Evolutionary conservation across 2,797 vertebrate species (phyloP), one percentile per base, ranked within the genome.

Genomic region (Gobio occitaniae): DNA sequence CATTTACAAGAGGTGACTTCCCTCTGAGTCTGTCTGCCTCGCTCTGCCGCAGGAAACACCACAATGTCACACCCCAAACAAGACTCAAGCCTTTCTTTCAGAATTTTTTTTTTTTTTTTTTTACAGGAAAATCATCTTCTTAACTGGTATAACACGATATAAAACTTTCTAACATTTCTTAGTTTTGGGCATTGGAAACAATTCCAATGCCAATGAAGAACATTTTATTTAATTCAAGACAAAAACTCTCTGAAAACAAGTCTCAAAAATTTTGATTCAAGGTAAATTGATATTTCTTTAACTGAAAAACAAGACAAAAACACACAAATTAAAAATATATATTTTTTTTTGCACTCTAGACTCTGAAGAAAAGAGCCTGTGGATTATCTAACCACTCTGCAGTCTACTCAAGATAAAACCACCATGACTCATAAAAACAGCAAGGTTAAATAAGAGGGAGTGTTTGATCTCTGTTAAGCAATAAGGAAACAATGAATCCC

Each of bases 1-100:
- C 92, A 91, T 90, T 92, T 84, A 88, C 77, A 86, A 90, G 86
- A 90, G 84, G 71, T 84, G 87, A 91, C 88, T 90, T 82, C 83
- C 87, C 82, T 87, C 84, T 86, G 86, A 84, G 87, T 91, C 76
- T 78, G 54, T 66, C 50, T 80, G 76, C 50, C 56, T 54, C 13
- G 25, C 89, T 82, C 87, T 92, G 88, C 91, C 87, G 84, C 87
- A 87, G 44, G 78, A 76, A 86, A 77, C 63, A 38, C 44, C 56
- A 72, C 80, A 87, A 90, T 91, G 84, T 91, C 89, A 87, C 84
- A 3, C 72, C 80, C 85, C 87, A 88, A 90, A 90, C 90, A 87
- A 91, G 89, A 93, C 82, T 81, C 84, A 84, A 70, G 52, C 10
- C 75, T 77, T 77, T 56, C 19, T 52, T 52, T 10, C 47, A 52